Evolutionary conservation across 35 echinoderm and acorn worm genomes (phyloP), one percentile per base, ranked within the genome.

Genomic region (Heliocidaris erythrogramma): DNA sequence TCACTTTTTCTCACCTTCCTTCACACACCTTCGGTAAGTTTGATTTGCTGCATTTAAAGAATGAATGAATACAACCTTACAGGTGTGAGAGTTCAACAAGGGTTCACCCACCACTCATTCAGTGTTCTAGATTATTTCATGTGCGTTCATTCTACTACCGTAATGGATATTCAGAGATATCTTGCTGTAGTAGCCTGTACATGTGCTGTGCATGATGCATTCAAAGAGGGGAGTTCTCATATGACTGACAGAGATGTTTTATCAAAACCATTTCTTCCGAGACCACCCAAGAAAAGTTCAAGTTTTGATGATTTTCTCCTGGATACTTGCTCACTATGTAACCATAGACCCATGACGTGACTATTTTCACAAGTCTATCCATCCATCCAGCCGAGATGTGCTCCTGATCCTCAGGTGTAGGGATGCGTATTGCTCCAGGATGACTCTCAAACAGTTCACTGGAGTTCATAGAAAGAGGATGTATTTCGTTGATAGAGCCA

Each of bases 291-390:
- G 21, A 24, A 78, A n/a, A 78, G 65, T 78, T 78, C 21, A 78
- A 78, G 17, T 78, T 78, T 78, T n/a, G 21, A 78, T 78, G 65
- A 78, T 78, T 78, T 78, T 78, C 18, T 24, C 65, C 65, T 78
- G 24, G 65, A 78, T 78, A 78, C 65, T 78, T 78, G 65, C 65
- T n/a, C 3, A 78, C 65, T 24, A 78, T 78, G 65, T 78, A 78
- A 78, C 65, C 65, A 78, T 78, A 78, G 65, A 78, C 65, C 65
- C 65, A 24, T 78, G 65, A 78, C 65, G 65, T 78, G 65, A 78
- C 65, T 78, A 78, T 78, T 78, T n/a, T 78, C 65, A 78, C 65
- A 78, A 78, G 65, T 78, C 65, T 27, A 24, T 78, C 65, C 65
- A 24, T 78, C 3, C 65, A 27, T 27, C 65, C 65, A 78, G 21